phyloP scores from a whole-genome alignment of 2,797 vertebrate genomes.

The Dicrostonyx torquatus region DNA sequence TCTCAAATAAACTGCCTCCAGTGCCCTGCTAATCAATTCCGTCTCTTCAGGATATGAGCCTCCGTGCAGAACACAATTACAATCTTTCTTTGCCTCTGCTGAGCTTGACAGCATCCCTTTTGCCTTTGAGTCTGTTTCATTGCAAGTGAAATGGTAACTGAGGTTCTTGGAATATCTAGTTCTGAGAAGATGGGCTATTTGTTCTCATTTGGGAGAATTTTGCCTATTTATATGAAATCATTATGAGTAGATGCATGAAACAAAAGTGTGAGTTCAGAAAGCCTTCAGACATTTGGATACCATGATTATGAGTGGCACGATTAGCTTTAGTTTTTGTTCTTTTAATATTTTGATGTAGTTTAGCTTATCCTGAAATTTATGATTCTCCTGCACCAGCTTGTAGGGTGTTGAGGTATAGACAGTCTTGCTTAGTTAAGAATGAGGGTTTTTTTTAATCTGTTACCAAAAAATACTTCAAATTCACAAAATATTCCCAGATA shows the following conservation, averaged over 20 bases:
- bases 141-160: background rate
- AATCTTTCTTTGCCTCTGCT: background rate
- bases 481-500: background rate
- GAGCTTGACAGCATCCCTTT: background rate
- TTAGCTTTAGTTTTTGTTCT: background rate
- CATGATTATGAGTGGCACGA: too few relatives aligned
- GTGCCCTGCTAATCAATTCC: background rate
- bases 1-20: background rate
- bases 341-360: background rate
- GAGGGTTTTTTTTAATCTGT: background rate
- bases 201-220: background rate
- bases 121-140: background rate
- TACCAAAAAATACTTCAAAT: background rate
- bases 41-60: background rate
- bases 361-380: background rate
- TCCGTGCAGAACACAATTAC: background rate
- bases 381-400: background rate
- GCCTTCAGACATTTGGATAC: background rate
- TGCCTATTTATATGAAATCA: conserved; percentile 27
- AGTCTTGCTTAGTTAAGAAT: background rate
- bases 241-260: background rate
- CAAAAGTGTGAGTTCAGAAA: background rate
- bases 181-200: background rate
- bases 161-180: background rate
- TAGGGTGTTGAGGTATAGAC: background rate